These are phyloP conservation scores for Azorinus chamasolen DNA, from an alignment of 2,888 invertebrate genomes.

Conservation along the genomic window DNA sequence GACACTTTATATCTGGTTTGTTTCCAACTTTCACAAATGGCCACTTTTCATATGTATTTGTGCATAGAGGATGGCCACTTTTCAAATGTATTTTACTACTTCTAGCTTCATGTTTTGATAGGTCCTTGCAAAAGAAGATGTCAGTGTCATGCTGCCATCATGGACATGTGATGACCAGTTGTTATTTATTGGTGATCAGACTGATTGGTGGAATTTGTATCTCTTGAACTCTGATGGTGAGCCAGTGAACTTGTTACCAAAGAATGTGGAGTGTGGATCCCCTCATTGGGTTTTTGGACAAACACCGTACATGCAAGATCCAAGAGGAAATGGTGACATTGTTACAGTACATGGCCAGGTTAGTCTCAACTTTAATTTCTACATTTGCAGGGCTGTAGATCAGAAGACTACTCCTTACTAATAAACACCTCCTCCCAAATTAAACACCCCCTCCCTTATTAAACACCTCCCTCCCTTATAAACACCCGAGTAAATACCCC, in stretches of 20 bases:
- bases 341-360: constrained; percentile 73
- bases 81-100: too few species aligned
- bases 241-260: constrained; percentile 75
- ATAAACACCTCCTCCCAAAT: too few species aligned
- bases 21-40: too few species aligned
- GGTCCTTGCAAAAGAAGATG: constrained; percentile 76
- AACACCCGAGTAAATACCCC: too few species aligned
- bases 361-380: constrained; percentile 17
- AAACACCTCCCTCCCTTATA: too few species aligned
- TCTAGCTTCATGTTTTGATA: too few species aligned
- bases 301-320: constrained; percentile 78
- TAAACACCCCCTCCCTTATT: too few species aligned
- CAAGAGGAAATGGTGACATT: constrained; percentile 71
- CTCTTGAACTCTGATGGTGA: constrained; percentile 74
- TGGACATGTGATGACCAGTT: constrained; percentile 84
- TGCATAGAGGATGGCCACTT: too few species aligned
- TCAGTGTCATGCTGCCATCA: constrained; percentile 83
- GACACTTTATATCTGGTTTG: too few species aligned
- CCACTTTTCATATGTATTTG: too few species aligned
- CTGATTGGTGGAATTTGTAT: constrained; percentile 87
- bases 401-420: background rate
- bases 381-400: background rate
- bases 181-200: constrained; percentile 84
- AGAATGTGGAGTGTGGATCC: constrained; percentile 78
- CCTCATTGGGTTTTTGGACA: constrained; percentile 84